These are phyloP conservation scores for Plagiodera versicolora DNA, from an alignment of 2,888 invertebrate species.

Conservation along the genomic window DNA sequence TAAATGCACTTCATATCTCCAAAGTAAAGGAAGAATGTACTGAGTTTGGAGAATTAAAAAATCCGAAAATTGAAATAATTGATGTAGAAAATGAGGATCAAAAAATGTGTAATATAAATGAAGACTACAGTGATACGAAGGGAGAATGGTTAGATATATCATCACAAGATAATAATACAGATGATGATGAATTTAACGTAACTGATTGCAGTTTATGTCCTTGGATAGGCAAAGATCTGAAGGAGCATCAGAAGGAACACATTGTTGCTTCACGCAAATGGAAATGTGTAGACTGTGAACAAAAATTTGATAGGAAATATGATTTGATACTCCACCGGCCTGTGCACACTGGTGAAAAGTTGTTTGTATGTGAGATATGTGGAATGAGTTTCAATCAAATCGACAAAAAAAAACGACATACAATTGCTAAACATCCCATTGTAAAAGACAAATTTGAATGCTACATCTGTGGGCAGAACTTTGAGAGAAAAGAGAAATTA, in stretches of 20 bases:
- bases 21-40: background rate
- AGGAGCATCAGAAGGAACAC: background rate
- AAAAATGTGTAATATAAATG: too few relatives aligned
- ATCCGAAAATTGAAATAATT: background rate
- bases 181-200: background rate
- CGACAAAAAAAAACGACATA: constrained; percentile 38
- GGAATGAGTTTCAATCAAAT: constrained; percentile 39
- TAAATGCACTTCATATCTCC: background rate
- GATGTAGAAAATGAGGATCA: background rate
- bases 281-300: constrained; percentile 7
- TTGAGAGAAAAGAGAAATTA: constrained; percentile 34
- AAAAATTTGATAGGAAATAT: constrained; percentile 1
- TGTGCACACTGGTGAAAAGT: constrained; percentile 19
- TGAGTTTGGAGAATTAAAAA: background rate
- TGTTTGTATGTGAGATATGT: constrained; percentile 38
- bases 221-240: background rate
- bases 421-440: constrained; percentile 37
- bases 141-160: background rate
- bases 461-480: constrained; percentile 35
- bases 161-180: background rate
- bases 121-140: too few relatives aligned
- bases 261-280: background rate
- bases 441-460: constrained; percentile 35
- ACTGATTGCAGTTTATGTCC: background rate
- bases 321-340: constrained; percentile 4